phyloP scores from a whole-genome alignment of 2,888 invertebrate genomes.

The Agapostemon virescens region DNA sequence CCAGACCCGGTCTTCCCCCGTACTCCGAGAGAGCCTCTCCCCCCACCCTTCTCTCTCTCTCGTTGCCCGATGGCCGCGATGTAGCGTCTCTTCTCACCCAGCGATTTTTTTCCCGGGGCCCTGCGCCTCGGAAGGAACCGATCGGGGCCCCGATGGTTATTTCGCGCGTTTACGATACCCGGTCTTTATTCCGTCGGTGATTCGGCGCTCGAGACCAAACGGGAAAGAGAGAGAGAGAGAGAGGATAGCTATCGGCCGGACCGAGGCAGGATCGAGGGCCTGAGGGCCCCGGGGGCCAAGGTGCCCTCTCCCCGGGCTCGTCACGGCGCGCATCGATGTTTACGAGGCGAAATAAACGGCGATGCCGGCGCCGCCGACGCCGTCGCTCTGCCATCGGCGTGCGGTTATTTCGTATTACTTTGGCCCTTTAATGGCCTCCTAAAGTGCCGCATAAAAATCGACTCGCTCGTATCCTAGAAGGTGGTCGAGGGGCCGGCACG shows the following conservation, averaged over 20 bases:
- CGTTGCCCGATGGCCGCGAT: neutral
- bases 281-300: neutral
- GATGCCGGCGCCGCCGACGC: conserved; percentile 67
- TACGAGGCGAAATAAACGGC: conserved; percentile 78
- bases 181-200: conserved; percentile 68
- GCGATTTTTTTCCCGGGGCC: conserved; percentile 44
- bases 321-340: conserved; percentile 74
- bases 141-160: conserved; percentile 66
- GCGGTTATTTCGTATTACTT: conserved; percentile 78
- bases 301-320: neutral
- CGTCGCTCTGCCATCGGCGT: conserved; percentile 57
- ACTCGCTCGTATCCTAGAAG: conserved; percentile 58
- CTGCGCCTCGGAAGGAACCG: conserved; percentile 34
- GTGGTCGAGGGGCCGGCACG: conserved; percentile 59
- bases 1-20: conserved; percentile 21
- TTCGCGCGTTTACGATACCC: conserved; percentile 74
- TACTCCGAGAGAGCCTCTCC: neutral
- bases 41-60: neutral
- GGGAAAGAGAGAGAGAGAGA: conserved; percentile 13
- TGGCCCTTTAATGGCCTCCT: conserved; percentile 74
- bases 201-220: conserved; percentile 47
- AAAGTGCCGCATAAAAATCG: conserved; percentile 78
- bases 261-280: neutral
- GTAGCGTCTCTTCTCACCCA: conserved; percentile 39
- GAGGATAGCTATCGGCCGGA: neutral